Percentiles rank a stretch among this genome's conserved stretches.
These are phyloP conservation scores for Balaeniceps rex DNA, from an alignment of 2,113 vertebrate species.

Conservation along the genomic window DNA sequence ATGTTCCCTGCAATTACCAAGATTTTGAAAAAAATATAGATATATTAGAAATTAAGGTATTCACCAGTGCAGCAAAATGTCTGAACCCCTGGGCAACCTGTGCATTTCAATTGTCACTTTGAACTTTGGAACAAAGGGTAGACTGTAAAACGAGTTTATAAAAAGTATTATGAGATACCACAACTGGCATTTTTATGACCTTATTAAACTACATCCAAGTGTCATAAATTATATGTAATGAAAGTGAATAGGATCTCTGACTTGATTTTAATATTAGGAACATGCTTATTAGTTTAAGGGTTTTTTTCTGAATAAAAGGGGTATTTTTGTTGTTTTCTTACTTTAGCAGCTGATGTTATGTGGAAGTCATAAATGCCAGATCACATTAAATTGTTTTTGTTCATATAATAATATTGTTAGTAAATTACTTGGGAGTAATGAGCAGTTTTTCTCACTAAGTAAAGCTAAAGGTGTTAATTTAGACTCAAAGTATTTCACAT, in stretches of 20 bases:
- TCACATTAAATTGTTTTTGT: conserved; percentile 67
- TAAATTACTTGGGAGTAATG: conserved; percentile 68
- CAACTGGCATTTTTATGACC: conserved; percentile 84
- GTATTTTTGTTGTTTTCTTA: conserved; percentile 66
- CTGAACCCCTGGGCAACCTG: conserved; percentile 74
- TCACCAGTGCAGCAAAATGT: conserved; percentile 53
- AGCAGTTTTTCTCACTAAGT: conserved; percentile 67
- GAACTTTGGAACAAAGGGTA: conserved; percentile 83
- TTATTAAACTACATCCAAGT: conserved; percentile 85
- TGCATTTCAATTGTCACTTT: conserved; percentile 83
- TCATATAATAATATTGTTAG: conserved; percentile 61
- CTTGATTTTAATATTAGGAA: conserved; percentile 79
- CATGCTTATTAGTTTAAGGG: conserved; percentile 75
- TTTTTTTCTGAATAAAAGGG: conserved; percentile 65
- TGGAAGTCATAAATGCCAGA: conserved; percentile 79
- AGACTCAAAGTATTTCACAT: conserved; percentile 67
- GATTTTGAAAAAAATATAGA: conserved; percentile 49
- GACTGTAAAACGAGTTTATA: conserved; percentile 86
- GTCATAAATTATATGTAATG: conserved; percentile 84
- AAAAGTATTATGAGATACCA: conserved; percentile 86
- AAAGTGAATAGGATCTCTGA: conserved; percentile 78
- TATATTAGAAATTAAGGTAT: conserved; percentile 67
- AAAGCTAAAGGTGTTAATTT: conserved; percentile 75
- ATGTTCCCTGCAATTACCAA: conserved; percentile 63
- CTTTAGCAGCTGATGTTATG: conserved; percentile 73